phyloP scores from a whole-genome alignment of 2,888 invertebrate species.

The Calliphora vomitoria region DNA sequence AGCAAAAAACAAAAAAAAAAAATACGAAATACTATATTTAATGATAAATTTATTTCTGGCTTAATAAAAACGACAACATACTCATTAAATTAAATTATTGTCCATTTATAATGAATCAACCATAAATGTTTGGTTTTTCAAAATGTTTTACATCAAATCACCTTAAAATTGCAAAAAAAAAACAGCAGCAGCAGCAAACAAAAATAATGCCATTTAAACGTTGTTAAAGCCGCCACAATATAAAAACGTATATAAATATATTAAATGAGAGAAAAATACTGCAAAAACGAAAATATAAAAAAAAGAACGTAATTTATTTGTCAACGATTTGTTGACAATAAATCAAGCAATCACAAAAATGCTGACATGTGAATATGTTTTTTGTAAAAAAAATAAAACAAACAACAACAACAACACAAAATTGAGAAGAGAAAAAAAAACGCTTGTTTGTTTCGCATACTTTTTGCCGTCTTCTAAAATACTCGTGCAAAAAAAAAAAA shows the following conservation, averaged over 20 bases:
- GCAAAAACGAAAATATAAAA: conserved; percentile 57
- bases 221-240: conserved; percentile 60
- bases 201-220: conserved; percentile 62
- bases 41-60: conserved; percentile 60
- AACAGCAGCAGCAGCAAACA: conserved; percentile 29
- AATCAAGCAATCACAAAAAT: conserved; percentile 84
- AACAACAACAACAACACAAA: conserved; percentile 22
- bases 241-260: conserved; percentile 53
- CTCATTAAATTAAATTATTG: conserved; percentile 72
- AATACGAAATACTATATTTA: conserved; percentile 15
- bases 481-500: conserved; percentile 34
- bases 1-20: conserved; percentile 13
- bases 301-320: conserved; percentile 76
- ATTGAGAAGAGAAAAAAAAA: conserved; percentile 36
- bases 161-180: conserved; percentile 52
- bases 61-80: conserved; percentile 60
- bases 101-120: conserved; percentile 69
- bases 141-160: conserved; percentile 71
- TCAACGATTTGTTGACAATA: conserved; percentile 81
- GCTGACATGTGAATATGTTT: conserved; percentile 76
- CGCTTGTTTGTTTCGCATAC: conserved; percentile 26
- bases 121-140: conserved; percentile 64
- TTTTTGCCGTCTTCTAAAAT: conserved; percentile 57
- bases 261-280: conserved; percentile 61
- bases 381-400: no score